Base-by-base conservation (phyloP, 2,113 vertebrate genomes). In the Lampris megalopsis region DNA sequence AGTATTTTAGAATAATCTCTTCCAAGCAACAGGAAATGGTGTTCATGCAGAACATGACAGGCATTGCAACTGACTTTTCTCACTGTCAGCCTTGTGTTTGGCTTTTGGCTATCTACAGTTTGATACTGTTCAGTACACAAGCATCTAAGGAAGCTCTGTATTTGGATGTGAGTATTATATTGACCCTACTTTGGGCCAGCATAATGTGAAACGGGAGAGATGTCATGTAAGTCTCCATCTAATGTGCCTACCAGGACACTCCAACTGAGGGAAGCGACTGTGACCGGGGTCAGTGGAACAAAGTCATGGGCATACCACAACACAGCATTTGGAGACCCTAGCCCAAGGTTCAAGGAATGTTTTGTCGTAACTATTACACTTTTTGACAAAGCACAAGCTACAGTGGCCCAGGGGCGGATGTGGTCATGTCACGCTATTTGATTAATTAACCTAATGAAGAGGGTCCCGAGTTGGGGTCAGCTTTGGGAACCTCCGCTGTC, bases 341-440 rank as follows among this genome's bases (percentile, higher is more conserved):
- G 42, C 72, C 43, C 48, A 63, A 57, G 63, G 74, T 79, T 75
- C 45, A 74, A 68, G 68, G 67, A 58, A 62, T 82, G 41, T 71
- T 76, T 85, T 63, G 35, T 63, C 56, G 63, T 90, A 88, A 87
- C 73, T 68, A 66, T 84, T 60, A 91, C 49, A 9, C 45, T 76
- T 70, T 87, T 85, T 91, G 91, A 92, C 88, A 90, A 88, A 91
- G 80, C 80, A 76, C 74, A 78, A 78, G 74, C 82, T 54, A 76
- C 71, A 65, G 54, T 61, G 36, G 74, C 72, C 83, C 71, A 61
- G 40, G 24, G 81, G 80, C 58, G 73, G 76, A 36, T 63, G 86
- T 81, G 77, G 59, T 89, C 86, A 92, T 76, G 83, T 85, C 52
- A 62, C 9, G 57, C 76, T 79, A 59, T 68, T 63, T 81, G 80